Conservation (phyloP, 2,113 vertebrate species). For the Ictidomys tridecemlineatus region DNA sequence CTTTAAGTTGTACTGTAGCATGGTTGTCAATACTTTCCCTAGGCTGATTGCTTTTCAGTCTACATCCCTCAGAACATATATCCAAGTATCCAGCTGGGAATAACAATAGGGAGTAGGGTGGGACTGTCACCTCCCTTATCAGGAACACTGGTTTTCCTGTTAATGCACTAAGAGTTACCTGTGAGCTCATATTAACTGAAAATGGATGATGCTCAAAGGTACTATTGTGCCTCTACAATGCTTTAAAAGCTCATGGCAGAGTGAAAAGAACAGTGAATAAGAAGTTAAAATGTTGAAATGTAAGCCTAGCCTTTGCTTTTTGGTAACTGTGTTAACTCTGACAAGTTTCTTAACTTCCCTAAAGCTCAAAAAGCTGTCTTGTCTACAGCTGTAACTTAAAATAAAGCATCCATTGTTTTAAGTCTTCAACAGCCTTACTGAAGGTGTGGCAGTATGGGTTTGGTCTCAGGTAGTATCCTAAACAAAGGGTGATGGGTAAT, state of each 20-base stretch:
- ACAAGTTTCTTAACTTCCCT: slow-evolving; percentile 17
- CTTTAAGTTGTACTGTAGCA: slow-evolving; percentile 16
- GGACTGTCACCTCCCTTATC: background rate
- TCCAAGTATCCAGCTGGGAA: background rate
- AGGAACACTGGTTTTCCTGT: background rate
- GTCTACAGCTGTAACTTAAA: slow-evolving; percentile 11
- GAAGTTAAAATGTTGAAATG: slow-evolving; percentile 30
- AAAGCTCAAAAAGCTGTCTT: slow-evolving; percentile 37
- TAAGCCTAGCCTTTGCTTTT: slow-evolving; percentile 46
- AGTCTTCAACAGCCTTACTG: slow-evolving; percentile 31
- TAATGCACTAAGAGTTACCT: background rate
- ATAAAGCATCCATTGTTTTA: slow-evolving; percentile 43
- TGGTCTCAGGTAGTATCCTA: background rate
- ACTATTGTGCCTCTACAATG: background rate
- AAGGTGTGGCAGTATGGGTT: background rate
- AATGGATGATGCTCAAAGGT: background rate
- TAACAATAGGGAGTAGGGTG: background rate
- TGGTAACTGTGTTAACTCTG: background rate
- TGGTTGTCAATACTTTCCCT: background rate
- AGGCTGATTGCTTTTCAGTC: background rate
- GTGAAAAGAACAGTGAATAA: background rate
- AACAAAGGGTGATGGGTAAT: slow-evolving; percentile 20
- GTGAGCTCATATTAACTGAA: background rate
- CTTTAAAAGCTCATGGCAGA: slow-evolving; percentile 16
- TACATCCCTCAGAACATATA: slow-evolving; percentile 4